A percentile compares a stretch with the other conserved stretches of the same genome.
Conservation (phyloP, 2,888 invertebrate species). For the Junonia oenone region DNA sequence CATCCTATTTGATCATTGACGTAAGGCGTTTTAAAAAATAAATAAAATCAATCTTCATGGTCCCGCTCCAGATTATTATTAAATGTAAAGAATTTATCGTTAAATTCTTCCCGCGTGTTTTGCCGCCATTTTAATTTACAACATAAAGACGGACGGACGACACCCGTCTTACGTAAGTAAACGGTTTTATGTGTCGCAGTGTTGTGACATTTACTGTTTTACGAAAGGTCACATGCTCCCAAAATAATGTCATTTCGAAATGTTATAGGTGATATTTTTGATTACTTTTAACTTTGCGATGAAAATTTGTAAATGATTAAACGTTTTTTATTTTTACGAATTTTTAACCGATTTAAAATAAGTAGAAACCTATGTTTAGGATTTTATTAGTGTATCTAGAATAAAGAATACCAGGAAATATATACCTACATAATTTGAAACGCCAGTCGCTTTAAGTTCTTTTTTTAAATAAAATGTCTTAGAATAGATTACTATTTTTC, state of each 20-base stretch:
- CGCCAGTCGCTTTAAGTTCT: no score
- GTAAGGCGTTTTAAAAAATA: background rate
- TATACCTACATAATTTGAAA: no score
- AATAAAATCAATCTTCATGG: background rate
- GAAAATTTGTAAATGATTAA: background rate
- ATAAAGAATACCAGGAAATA: no score
- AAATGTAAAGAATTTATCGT: background rate
- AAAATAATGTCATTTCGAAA: conserved; percentile 46
- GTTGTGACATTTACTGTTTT: conserved; percentile 39
- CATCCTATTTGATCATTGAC: background rate
- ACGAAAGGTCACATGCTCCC: conserved; percentile 43
- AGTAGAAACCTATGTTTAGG: no score
- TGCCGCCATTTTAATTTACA: conserved; percentile 4
- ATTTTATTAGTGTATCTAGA: no score
- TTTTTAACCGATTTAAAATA: no score
- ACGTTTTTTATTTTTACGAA: no score
- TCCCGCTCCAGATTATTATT: background rate
- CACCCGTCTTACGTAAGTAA: conserved; percentile 26
- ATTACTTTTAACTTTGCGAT: background rate
- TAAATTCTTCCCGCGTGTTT: background rate
- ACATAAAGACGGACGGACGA: conserved; percentile 9
- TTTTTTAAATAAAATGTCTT: no score
- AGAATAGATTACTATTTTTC: no score
- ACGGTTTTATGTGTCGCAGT: conserved; percentile 33
- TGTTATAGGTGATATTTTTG: conserved; percentile 34